phyloP scores from a whole-genome alignment of 1,140 invertebrate species.

The Drosophila subpulchrella region DNA sequence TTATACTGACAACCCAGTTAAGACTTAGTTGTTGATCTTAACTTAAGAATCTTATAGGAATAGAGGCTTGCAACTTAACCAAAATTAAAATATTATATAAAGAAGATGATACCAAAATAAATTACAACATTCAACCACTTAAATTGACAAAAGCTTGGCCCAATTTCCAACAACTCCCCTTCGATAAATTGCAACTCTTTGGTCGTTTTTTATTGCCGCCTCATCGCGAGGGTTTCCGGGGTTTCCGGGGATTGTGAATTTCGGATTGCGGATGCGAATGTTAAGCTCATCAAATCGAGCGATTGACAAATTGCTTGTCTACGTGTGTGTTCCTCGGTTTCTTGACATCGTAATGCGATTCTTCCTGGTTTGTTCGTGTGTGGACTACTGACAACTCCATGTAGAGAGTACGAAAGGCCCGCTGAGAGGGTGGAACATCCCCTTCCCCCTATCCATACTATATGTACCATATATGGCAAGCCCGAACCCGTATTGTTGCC shows the following conservation, averaged over 20 bases:
- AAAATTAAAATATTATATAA: not conserved
- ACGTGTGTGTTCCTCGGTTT: slow-evolving; percentile 68
- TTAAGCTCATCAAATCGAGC: slow-evolving; percentile 72
- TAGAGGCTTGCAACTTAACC: not conserved
- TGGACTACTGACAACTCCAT: slow-evolving; percentile 70
- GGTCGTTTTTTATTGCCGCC: not conserved
- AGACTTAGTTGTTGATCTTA: too few species aligned
- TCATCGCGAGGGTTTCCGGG: slow-evolving; percentile 10
- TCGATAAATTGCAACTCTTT: slow-evolving; percentile 34
- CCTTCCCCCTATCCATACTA: not conserved
- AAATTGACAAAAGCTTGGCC: not conserved
- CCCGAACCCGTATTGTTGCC: slow-evolving; percentile 19
- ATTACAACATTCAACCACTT: not conserved
- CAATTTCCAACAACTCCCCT: not conserved
- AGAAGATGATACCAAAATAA: not conserved
- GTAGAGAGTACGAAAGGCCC: slow-evolving; percentile 3
- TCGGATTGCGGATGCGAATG: slow-evolving; percentile 21
- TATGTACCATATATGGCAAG: slow-evolving; percentile 1
- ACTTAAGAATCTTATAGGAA: too few species aligned
- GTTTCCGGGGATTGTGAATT: slow-evolving; percentile 1
- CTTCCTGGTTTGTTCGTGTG: slow-evolving; percentile 13
- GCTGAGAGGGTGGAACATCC: not conserved
- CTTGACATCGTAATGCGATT: slow-evolving; percentile 18
- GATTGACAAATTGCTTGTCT: slow-evolving; percentile 80
- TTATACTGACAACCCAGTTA: not conserved